Evolutionary conservation across 2,797 vertebrate species (phyloP).

Genomic region (Acestrorhynchus altus): DNA sequence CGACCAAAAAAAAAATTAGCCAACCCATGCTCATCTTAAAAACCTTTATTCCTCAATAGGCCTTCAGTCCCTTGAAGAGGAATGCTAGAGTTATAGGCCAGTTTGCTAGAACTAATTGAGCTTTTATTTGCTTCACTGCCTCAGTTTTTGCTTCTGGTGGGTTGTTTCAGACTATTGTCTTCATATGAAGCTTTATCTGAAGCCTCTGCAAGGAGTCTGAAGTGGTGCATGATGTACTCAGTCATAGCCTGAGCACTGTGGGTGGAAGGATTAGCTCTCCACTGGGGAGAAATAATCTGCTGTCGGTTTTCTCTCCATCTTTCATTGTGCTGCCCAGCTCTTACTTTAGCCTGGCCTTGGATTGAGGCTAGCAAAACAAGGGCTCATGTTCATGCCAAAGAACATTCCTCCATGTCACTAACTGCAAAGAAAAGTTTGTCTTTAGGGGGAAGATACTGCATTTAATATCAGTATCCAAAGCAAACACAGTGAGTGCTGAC

Average conservation of each 20-base stretch:
- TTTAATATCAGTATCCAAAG: slow-evolving; percentile 75
- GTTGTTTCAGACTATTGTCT: slow-evolving; percentile 71
- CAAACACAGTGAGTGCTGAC: slow-evolving; percentile 70
- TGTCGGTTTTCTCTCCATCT: slow-evolving; percentile 12
- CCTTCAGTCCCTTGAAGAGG: slow-evolving; percentile 38
- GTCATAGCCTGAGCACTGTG: slow-evolving; percentile 61
- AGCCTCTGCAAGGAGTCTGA: slow-evolving; percentile 68
- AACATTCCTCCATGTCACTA: slow-evolving; percentile 73
- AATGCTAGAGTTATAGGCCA: slow-evolving; percentile 63
- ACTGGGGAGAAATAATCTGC: slow-evolving; percentile 49
- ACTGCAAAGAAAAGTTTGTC: slow-evolving; percentile 69
- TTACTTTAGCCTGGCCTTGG: slow-evolving; percentile 44
- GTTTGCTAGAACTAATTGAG: slow-evolving; percentile 59
- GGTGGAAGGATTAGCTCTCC: slow-evolving; percentile 62
- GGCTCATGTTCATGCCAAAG: slow-evolving; percentile 63
- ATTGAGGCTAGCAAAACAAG: slow-evolving; percentile 67
- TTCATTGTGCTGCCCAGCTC: slow-evolving; percentile 27
- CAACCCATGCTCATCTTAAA: slow-evolving; percentile 67
- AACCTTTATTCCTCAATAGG: slow-evolving; percentile 62
- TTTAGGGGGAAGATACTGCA: slow-evolving; percentile 64
- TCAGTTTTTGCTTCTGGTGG: slow-evolving; percentile 59
- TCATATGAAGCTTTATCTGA: slow-evolving; percentile 65
- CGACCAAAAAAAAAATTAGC: slow-evolving; percentile 69
- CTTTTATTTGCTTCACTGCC: slow-evolving; percentile 38
- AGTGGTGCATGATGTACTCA: slow-evolving; percentile 67